These are phyloP conservation scores for Luperina testacea DNA, from an alignment of 2,888 invertebrate species.

Conservation along the genomic window DNA sequence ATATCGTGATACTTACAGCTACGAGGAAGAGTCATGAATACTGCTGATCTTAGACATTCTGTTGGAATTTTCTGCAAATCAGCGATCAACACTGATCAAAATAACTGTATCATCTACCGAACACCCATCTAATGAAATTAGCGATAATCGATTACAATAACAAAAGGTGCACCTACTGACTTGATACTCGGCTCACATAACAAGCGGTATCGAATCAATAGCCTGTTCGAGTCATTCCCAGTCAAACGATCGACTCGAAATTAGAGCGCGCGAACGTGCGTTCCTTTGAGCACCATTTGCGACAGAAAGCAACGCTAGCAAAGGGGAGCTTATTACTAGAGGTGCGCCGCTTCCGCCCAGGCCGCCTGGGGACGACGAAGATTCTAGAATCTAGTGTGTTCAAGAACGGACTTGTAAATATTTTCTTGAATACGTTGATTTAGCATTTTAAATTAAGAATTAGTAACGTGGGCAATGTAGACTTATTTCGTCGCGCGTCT, in stretches of 20 bases:
- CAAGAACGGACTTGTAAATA: background rate
- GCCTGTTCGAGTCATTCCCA: constrained; percentile 66
- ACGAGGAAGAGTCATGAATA: background rate
- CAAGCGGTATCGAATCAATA: constrained; percentile 70
- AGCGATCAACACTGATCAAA: background rate
- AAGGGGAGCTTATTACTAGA: constrained; percentile 76
- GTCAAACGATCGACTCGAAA: constrained; percentile 78
- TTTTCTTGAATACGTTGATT: background rate
- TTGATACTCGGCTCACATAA: constrained; percentile 57
- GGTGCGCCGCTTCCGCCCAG: constrained; percentile 51
- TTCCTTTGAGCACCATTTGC: constrained; percentile 84
- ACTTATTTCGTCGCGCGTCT: background rate
- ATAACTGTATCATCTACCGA: constrained; percentile 12
- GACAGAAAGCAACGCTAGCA: constrained; percentile 81
- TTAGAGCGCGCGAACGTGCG: constrained; percentile 85
- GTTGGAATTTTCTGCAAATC: background rate
- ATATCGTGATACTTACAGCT: background rate
- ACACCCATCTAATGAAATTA: constrained; percentile 23
- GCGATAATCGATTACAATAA: constrained; percentile 54
- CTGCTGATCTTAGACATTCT: background rate
- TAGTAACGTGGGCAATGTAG: background rate
- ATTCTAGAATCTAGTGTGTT: constrained; percentile 4
- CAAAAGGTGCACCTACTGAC: constrained; percentile 30
- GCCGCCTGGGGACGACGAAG: constrained; percentile 21
- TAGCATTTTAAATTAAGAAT: background rate